Percentiles rank a stretch among this genome's conserved stretches.
Evolutionary conservation across 2,113 vertebrate genomes (phyloP).

Genomic region (Phalacrocorax brasilianus): DNA sequence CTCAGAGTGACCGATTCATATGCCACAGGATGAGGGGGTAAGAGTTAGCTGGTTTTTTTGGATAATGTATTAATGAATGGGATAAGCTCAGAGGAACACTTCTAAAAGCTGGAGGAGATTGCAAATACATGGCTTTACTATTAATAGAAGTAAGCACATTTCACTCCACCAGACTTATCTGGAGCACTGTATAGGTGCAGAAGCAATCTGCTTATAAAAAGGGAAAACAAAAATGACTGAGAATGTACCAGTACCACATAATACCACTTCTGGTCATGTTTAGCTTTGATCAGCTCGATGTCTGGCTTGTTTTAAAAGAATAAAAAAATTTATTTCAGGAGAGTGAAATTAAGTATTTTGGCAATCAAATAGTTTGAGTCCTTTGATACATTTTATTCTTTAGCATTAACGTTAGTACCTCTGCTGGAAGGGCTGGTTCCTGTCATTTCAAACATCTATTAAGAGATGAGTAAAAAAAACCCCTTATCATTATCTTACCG

Average conservation of each 20-base stretch:
- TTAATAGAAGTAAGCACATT: not conserved
- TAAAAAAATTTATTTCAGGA: not conserved
- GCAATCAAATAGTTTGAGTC: not conserved
- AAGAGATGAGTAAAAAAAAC: not conserved
- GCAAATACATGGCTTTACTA: not conserved
- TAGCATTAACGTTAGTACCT: not conserved
- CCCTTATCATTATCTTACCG: not conserved
- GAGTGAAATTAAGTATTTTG: not conserved
- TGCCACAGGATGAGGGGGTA: not conserved
- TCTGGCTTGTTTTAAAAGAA: not conserved
- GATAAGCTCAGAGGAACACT: not conserved
- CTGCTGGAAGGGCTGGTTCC: not conserved
- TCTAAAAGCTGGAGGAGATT: not conserved
- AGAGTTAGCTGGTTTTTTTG: not conserved
- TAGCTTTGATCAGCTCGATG: not conserved
- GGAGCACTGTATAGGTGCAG: not conserved
- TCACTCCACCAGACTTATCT: not conserved
- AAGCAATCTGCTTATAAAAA: not conserved
- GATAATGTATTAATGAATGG: not conserved
- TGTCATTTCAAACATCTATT: not conserved
- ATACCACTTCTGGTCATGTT: not conserved
- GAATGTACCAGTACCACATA: not conserved
- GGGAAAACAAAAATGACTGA: not conserved
- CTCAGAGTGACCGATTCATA: not conserved
- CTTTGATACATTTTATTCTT: not conserved